Percentiles rank a stretch among this genome's conserved stretches.
These are phyloP conservation scores for Chloropsis cyanopogon DNA, from an alignment of 2,113 vertebrate species.

Conservation along the genomic window DNA sequence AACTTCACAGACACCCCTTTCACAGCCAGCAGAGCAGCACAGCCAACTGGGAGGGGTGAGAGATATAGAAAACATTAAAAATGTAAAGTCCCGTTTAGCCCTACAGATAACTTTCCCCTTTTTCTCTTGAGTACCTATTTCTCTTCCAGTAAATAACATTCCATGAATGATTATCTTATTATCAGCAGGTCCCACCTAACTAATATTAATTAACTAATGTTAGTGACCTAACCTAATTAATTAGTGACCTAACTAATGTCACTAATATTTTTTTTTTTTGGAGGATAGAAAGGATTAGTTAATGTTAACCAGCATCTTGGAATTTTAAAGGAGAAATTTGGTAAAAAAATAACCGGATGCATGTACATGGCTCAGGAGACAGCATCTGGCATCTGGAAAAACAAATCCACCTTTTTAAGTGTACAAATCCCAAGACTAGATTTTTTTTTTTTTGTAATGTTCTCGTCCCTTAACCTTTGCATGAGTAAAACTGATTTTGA, in stretches of 20 bases:
- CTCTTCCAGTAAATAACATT: neutral
- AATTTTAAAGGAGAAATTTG: neutral
- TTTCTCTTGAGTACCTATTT: neutral
- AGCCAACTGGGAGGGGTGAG: neutral
- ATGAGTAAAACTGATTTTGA: neutral
- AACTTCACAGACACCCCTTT: neutral
- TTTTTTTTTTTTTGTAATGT: neutral
- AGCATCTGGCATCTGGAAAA: neutral
- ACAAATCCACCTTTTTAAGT: neutral
- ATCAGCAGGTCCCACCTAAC: fast-evolving
- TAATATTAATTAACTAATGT: too few species aligned
- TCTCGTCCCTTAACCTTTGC: neutral
- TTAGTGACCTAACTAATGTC: too few species aligned
- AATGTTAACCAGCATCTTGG: neutral
- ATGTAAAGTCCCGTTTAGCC: neutral
- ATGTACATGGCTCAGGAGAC: neutral
- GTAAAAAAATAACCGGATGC: too few species aligned
- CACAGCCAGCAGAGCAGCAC: too few species aligned
- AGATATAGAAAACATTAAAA: neutral
- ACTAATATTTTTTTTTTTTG: neutral
- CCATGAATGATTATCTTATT: neutral
- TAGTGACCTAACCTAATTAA: too few species aligned
- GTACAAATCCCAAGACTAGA: too few species aligned
- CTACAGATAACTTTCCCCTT: neutral
- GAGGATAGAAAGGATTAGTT: neutral